Base-by-base conservation (phyloP, 2,797 vertebrate genomes). In the Hephaestus fuliginosus region DNA sequence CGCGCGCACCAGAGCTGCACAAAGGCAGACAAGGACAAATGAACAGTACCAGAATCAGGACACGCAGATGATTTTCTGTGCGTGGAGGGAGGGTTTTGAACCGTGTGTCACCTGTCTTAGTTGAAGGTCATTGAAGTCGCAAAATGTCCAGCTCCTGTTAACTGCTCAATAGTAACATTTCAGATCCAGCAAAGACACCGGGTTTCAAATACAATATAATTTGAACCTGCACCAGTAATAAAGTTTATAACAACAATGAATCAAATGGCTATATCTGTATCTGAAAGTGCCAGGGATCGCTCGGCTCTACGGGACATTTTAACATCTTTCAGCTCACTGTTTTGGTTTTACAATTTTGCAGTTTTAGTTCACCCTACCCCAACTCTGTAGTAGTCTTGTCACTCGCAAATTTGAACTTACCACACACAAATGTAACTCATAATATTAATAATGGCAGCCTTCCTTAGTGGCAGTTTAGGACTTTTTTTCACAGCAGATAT, bases 11-110 rank as follows among this genome's bases (percentile, higher is more conserved):
- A 57, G n/a, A 58, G 44, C 64, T 41, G 44, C 48, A 41, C 63
- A 82, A 82, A 81, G 78, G 22, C 66, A 82, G 55, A 53, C 70
- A 65, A 79, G 85, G 84, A 88, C 78, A 85, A 76, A 76, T n/a
- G 22, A 70, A 63, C 48, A 67, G 68, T 65, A 49, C 62, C n/a
- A n/a, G 52, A 61, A 67, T 43, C n/a, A 68, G 70, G 53, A 65
- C n/a, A 22, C 14, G 41, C 7, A 18, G 66, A 66, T 60, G 0
- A 43, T 28, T 41, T 48, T 46, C 12, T 30, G 13, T 36, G 33
- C 57, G 39, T 30, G 18, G 22, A 44, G 48, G 56, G 1, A 13
- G 41, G 7, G 28, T 28, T 43, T 28, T 17, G 3, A 60, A 48
- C 18, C 7, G 3, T 7, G 14, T 33, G 15, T 33, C 5, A 56